Evolutionary conservation across 2,113 vertebrate genomes (phyloP).

Genomic region (Oceanites oceanicus): DNA sequence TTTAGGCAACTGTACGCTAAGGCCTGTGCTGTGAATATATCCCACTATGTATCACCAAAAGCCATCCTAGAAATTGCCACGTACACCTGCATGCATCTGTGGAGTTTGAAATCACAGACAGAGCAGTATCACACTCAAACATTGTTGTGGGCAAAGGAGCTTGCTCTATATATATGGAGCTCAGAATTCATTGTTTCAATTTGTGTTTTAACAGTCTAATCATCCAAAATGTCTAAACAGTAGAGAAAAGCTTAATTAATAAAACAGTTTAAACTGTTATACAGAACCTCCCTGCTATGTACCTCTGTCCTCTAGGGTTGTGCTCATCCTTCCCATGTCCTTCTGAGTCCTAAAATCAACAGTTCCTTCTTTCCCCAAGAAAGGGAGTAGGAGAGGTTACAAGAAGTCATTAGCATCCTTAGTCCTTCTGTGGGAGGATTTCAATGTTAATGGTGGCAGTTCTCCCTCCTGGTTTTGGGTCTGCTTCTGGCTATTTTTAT

Average conservation of each 20-base stretch:
- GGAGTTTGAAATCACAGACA: neutral
- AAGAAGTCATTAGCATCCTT: neutral
- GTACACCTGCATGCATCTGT: neutral
- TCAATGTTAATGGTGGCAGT: neutral
- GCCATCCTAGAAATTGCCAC: neutral
- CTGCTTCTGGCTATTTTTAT: neutral
- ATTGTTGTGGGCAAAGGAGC: neutral
- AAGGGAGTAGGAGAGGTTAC: neutral
- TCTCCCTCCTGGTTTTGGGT: neutral
- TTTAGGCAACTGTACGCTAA: neutral
- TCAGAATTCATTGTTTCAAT: neutral
- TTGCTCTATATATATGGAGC: fast-evolving
- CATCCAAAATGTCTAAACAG: neutral
- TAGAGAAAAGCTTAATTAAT: neutral
- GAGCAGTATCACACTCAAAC: neutral
- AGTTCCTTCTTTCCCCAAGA: neutral
- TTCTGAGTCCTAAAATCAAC: neutral
- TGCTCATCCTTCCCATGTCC: neutral
- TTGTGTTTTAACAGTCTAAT: neutral
- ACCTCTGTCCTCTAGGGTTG: neutral
- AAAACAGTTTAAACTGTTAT: neutral
- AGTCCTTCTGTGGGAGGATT: neutral
- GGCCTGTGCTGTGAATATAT: neutral
- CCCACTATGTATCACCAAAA: neutral
- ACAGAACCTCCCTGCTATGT: neutral